Base-by-base conservation (phyloP, 2,113 vertebrate species). In the Entomyzon cyanotis region DNA sequence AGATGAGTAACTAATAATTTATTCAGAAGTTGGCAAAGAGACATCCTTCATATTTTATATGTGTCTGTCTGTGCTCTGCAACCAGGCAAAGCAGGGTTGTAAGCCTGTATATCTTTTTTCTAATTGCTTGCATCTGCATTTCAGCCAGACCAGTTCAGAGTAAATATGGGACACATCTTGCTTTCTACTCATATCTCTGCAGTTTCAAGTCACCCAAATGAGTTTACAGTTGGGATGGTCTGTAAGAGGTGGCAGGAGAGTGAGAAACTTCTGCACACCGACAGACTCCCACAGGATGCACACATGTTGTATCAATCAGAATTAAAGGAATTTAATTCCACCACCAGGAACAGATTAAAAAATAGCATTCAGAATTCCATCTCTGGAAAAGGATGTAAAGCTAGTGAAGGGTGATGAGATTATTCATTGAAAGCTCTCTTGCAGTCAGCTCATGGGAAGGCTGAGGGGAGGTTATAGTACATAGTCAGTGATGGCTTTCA, bases 31-130 rank as follows among this genome's bases (percentile, higher is more conserved):
- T 94, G 71, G 56, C 78, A 86, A 58, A 70, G 79, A 86, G 46
- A 50, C 49, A 49, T 73, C 78, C 77, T 96, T 94, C 70, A 71
- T 88, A 84, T 90, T 95, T 90, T 50, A 24, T 33, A 42, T 18
- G 10, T 62, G 41, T 64, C 56, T 95, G 64, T 71, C 68, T 24
- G 44, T 20, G 41, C 58, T 75, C 33, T 69, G 47, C 39, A 71
- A 21, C 67, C 46, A 31, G 1, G 50, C 35, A 86, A 87, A 87
- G 73, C 24, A 69, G 25, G 67, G 39, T 53, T 56, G 21, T 58
- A 68, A 94, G 20, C 35, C 49, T 77, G 12, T 19, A 0, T 49
- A 17, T 46, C 21, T 71, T 81, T 65, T 63, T 63, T 19, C 59
- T 87, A 41, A 35, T 62, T 55, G 28, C n/a, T 84, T 70, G 30